phyloP scores from a whole-genome alignment of 2,888 invertebrate species.

The Drosophila mayaguana region DNA sequence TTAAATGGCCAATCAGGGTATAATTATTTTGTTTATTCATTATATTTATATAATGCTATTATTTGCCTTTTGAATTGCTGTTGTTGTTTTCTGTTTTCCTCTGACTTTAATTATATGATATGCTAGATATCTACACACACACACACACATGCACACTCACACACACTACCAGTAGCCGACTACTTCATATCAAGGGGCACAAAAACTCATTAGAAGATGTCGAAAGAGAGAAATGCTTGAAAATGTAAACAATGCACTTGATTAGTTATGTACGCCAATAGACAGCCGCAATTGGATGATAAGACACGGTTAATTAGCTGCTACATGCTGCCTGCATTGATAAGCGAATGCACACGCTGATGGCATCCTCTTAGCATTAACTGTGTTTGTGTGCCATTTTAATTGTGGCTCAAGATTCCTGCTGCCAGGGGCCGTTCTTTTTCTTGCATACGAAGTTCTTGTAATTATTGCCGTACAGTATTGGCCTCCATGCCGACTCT shows the following conservation, averaged over 20 bases:
- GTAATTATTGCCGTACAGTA: conserved; percentile 17
- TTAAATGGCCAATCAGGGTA: no score
- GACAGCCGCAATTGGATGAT: conserved; percentile 66
- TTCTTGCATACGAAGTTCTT: not conserved
- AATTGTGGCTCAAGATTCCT: conserved; percentile 20
- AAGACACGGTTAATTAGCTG: conserved; percentile 74
- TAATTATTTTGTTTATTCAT: no score
- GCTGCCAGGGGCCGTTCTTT: not conserved
- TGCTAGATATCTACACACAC: not conserved
- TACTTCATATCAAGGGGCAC: conserved; percentile 17
- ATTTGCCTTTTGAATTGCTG: not conserved
- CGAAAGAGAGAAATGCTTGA: conserved; percentile 43
- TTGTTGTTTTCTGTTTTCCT: not conserved
- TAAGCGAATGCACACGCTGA: conserved; percentile 46
- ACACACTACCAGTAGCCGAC: conserved; percentile 30
- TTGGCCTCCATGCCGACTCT: conserved; percentile 38
- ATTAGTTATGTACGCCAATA: conserved; percentile 64
- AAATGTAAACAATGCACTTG: conserved; percentile 68
- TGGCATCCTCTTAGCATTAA: not conserved
- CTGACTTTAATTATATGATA: not conserved
- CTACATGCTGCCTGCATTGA: conserved; percentile 47
- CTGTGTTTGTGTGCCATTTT: conserved; percentile 19
- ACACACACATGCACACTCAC: not conserved
- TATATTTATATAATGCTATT: not conserved
- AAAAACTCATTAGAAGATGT: conserved; percentile 70